phyloP scores from a whole-genome alignment of 2,888 invertebrate species.

The Smittia sp. region DNA sequence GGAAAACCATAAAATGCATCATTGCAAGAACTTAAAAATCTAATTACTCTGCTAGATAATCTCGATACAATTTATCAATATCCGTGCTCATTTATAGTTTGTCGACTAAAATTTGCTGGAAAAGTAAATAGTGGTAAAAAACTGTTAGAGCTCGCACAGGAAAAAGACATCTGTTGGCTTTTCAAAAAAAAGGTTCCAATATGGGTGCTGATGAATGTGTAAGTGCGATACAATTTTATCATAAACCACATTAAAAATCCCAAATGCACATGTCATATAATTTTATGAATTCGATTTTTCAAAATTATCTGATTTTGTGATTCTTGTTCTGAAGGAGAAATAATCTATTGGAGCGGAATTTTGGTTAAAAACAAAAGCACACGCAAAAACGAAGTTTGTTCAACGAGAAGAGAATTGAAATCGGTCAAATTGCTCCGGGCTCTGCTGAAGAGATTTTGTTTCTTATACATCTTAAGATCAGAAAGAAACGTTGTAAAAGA shows the following conservation, averaged over 20 bases:
- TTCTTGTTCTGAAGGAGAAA: no score
- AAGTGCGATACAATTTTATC: background rate
- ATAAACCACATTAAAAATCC: background rate
- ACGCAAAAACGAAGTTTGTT: background rate
- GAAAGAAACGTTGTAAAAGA: background rate
- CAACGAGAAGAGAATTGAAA: background rate
- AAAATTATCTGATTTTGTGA: no score
- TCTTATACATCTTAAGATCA: background rate
- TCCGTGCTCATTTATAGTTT: no score
- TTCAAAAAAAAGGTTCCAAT: background rate
- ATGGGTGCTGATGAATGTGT: background rate
- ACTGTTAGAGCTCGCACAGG: background rate
- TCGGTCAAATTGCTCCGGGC: constrained; percentile 1
- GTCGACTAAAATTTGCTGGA: background rate
- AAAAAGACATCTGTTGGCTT: constrained; percentile 9
- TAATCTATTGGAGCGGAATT: no score
- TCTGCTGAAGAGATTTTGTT: background rate
- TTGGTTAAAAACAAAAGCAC: no score
- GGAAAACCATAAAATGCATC: no score
- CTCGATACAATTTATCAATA: no score
- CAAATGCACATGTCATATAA: no score
- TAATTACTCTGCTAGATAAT: no score
- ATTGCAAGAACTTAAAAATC: no score
- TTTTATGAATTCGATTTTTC: no score
- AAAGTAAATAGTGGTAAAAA: background rate